These are phyloP conservation scores for Kryphioiulus occultus DNA, from an alignment of 2,888 invertebrate species.

Conservation along the genomic window DNA sequence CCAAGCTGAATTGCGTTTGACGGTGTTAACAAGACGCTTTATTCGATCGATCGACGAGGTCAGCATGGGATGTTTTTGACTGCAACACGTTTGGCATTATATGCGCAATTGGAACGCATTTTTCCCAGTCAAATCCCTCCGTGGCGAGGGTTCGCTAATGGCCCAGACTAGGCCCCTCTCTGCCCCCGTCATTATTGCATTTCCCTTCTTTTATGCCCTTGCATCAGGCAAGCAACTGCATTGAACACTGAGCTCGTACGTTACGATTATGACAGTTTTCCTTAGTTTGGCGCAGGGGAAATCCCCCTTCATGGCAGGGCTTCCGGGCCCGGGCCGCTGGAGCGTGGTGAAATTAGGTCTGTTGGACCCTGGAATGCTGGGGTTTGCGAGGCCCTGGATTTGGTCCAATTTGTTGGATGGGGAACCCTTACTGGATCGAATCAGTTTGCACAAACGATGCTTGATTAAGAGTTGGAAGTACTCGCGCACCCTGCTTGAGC, in stretches of 20 bases:
- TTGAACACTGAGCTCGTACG: not conserved
- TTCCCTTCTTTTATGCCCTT: conserved; percentile 17
- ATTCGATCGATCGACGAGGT: not conserved
- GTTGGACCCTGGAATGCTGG: too few relatives aligned
- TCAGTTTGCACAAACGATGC: too few relatives aligned
- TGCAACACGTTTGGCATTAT: conserved; percentile 18
- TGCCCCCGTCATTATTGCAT: not conserved
- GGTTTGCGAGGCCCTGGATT: too few relatives aligned
- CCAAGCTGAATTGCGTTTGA: not conserved
- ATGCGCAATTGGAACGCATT: not conserved
- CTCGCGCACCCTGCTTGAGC: too few relatives aligned
- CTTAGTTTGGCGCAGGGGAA: not conserved
- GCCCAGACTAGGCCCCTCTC: not conserved
- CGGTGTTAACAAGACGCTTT: not conserved
- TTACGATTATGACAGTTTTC: not conserved
- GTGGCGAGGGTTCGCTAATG: not conserved
- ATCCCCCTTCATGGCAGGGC: too few relatives aligned
- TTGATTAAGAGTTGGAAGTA: too few relatives aligned
- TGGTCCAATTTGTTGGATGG: too few relatives aligned
- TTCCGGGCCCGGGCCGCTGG: not conserved
- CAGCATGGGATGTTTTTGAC: not conserved
- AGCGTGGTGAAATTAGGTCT: not conserved
- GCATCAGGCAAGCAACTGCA: not conserved
- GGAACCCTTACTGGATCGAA: too few relatives aligned
- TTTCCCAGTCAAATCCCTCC: not conserved